A percentile compares a stretch with the other conserved stretches of the same genome.
phyloP scores from a whole-genome alignment of 2,113 vertebrate species.

The Prionailurus viverrinus region DNA sequence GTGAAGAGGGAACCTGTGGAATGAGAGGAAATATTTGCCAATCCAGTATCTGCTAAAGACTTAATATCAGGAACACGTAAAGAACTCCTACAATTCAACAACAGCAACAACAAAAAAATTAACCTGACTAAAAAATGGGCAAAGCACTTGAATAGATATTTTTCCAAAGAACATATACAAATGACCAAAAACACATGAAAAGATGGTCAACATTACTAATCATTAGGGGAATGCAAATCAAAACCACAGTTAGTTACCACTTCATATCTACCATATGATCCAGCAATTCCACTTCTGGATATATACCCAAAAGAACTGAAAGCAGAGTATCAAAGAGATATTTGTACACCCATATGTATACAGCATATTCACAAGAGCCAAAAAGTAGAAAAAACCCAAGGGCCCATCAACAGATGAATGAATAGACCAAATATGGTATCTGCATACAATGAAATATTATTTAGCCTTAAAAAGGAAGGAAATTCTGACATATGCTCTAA shows the following conservation, averaged over 20 bases:
- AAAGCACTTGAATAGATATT: not conserved
- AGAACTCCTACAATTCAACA: not conserved
- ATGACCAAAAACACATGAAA: not conserved
- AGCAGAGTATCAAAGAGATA: not conserved
- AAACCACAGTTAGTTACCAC: not conserved
- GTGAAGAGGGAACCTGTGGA: not conserved
- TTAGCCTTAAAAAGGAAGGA: not conserved
- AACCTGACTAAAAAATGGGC: not conserved
- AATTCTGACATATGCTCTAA: not conserved
- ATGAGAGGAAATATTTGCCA: not conserved
- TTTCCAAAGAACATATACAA: not conserved
- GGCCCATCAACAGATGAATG: not conserved
- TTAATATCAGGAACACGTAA: not conserved
- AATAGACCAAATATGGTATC: not conserved
- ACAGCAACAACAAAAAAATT: not conserved
- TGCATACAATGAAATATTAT: not conserved
- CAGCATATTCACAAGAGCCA: not conserved
- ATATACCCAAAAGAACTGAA: not conserved
- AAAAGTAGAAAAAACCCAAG: not conserved
- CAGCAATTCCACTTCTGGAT: not conserved
- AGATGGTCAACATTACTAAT: not conserved
- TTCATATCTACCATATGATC: not conserved
- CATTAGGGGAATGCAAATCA: not conserved
- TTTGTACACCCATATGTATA: not conserved
- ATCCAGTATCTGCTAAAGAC: not conserved